phyloP scores from a whole-genome alignment of 2,888 invertebrate genomes.

The Xestia xanthographa region DNA sequence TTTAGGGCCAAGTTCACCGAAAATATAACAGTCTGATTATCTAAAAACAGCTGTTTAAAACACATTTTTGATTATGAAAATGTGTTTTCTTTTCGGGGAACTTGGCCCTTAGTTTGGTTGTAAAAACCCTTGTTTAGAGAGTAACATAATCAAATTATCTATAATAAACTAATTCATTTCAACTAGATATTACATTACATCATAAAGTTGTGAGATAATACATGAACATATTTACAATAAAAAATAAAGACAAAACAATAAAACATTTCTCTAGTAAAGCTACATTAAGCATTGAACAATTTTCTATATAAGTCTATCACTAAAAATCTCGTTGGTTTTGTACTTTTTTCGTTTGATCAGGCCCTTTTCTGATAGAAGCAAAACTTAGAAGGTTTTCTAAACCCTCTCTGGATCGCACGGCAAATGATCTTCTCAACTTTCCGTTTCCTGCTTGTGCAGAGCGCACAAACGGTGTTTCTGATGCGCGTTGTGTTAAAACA shows the following conservation, averaged over 20 bases:
- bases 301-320: constrained; percentile 35
- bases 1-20: no score
- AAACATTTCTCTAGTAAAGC: constrained; percentile 59
- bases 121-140: constrained; percentile 10
- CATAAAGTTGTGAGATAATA: constrained; percentile 38
- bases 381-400: constrained; percentile 85
- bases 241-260: constrained; percentile 20
- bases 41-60: no score
- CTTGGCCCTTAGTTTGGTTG: constrained; percentile 26
- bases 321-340: constrained; percentile 66
- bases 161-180: constrained; percentile 26
- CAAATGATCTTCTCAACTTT: constrained; percentile 85
- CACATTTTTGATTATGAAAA: no score
- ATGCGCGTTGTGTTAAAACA: constrained; percentile 73
- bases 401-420: constrained; percentile 86
- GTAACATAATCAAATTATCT: constrained; percentile 17
- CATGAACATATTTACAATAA: constrained; percentile 37
- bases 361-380: constrained; percentile 78
- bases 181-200: constrained; percentile 34
- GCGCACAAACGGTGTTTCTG: constrained; percentile 82
- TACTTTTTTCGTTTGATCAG: constrained; percentile 78
- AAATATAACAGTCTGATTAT: no score
- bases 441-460: constrained; percentile 80
- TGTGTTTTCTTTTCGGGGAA: no score
- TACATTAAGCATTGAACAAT: constrained; percentile 43